Evolutionary conservation across 2,888 invertebrate genomes (phyloP).

Genomic region (Caenorhabditis uteleia): DNA sequence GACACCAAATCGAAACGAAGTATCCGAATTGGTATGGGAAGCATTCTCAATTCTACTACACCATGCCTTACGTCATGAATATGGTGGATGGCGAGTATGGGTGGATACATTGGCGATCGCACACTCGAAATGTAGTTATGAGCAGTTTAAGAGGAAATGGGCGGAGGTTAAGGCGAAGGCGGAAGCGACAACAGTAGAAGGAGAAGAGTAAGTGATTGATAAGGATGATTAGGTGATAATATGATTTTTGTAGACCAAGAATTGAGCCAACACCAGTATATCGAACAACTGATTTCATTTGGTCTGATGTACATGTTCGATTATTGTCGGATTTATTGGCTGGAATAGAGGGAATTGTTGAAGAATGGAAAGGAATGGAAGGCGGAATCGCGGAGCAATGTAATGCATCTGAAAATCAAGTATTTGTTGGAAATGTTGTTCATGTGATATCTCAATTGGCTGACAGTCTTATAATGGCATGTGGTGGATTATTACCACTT

Average conservation of each 20-base stretch:
- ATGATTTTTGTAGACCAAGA: constrained; percentile 5
- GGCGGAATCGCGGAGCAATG: constrained; percentile 30
- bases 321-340: constrained; percentile 92
- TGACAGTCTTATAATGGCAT: constrained; percentile 95
- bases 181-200: constrained; percentile 7
- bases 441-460: constrained; percentile 98
- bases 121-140: constrained; percentile 97
- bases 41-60: constrained; percentile 95
- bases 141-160: constrained; percentile 81
- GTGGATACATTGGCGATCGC: constrained; percentile 98
- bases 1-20: constrained; percentile 74
- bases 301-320: constrained; percentile 96
- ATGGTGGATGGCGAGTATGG: constrained; percentile 99
- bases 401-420: constrained; percentile 69
- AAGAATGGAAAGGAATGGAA: constrained; percentile 77
- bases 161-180: constrained; percentile 19
- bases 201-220: constrained; percentile 8
- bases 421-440: constrained; percentile 98
- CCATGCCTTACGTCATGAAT: constrained; percentile 98
- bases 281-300: constrained; percentile 98
- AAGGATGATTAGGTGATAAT: neutral
- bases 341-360: constrained; percentile 95
- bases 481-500: constrained; percentile 82
- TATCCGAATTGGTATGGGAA: constrained; percentile 96
- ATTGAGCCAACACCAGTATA: constrained; percentile 87